Conservation (phyloP, 2,888 invertebrate species). For the Euzophera pinguis region DNA sequence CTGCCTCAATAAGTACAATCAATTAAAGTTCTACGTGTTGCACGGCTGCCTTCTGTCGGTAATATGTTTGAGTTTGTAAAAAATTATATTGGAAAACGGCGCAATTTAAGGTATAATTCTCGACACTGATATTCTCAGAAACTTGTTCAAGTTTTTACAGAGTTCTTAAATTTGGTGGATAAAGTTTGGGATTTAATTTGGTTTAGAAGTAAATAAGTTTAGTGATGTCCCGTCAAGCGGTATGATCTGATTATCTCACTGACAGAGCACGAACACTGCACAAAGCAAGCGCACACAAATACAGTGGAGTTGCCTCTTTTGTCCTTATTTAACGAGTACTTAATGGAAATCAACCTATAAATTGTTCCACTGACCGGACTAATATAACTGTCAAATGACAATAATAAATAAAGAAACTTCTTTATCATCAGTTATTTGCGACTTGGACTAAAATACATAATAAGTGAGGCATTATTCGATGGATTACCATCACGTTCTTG, state of each 20-base stretch:
- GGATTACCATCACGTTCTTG: too few relatives aligned
- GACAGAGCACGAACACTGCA: conserved; percentile 56
- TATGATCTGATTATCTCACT: conserved; percentile 66
- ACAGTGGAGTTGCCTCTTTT: conserved; percentile 25
- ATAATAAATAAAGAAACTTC: too few relatives aligned
- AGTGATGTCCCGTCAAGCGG: conserved; percentile 46
- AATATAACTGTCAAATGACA: too few relatives aligned
- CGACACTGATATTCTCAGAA: conserved; percentile 16
- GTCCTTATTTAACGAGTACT: neutral
- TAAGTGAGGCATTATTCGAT: too few relatives aligned
- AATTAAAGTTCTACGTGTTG: conserved; percentile 73
- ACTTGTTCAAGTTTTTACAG: conserved; percentile 14
- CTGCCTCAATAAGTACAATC: conserved; percentile 69
- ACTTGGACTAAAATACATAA: too few relatives aligned
- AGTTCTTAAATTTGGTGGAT: conserved; percentile 24
- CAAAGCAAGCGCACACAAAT: conserved; percentile 40
- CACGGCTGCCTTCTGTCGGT: conserved; percentile 67
- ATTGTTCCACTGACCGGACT: too few relatives aligned
- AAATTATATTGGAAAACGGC: conserved; percentile 51
- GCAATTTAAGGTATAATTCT: conserved; percentile 26
- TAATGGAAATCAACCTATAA: too few relatives aligned
- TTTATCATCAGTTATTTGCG: too few relatives aligned
- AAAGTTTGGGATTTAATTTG: conserved; percentile 26
- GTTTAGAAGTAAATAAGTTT: conserved; percentile 54
- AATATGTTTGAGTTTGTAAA: conserved; percentile 55